A percentile compares a stretch with the other conserved stretches of the same genome.
Evolutionary conservation across 2,888 invertebrate species (phyloP).

Genomic region (Xestia ashworthii): DNA sequence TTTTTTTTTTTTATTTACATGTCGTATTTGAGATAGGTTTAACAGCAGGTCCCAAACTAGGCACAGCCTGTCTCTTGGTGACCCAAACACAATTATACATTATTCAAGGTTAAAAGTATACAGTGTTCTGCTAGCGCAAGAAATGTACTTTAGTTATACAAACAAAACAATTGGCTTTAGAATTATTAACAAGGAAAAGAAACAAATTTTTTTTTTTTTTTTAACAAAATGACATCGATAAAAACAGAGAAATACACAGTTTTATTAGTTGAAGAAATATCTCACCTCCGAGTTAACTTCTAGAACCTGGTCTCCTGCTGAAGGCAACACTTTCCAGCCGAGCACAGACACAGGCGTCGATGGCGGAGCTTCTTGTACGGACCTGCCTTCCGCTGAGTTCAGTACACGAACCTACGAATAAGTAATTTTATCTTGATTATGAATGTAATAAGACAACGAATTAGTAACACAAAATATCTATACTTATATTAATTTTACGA

Average conservation of each 20-base stretch:
- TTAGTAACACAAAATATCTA: background rate
- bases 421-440: background rate
- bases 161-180: too few relatives aligned
- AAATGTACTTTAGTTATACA: too few relatives aligned
- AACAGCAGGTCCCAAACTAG: too few relatives aligned
- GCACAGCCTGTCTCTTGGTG: too few relatives aligned
- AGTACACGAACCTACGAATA: slow-evolving; percentile 91
- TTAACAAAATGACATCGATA: too few relatives aligned
- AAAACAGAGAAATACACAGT: too few relatives aligned
- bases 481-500: background rate
- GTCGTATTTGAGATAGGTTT: too few relatives aligned
- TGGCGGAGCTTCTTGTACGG: slow-evolving; percentile 93
- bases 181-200: too few relatives aligned
- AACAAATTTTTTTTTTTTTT: too few relatives aligned
- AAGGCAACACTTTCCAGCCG: slow-evolving; percentile 97
- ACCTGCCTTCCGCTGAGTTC: slow-evolving; percentile 94
- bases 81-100: too few relatives aligned
- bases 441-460: background rate
- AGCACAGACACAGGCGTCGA: slow-evolving; percentile 95
- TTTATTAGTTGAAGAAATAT: background rate
- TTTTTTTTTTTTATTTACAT: background rate
- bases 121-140: too few relatives aligned
- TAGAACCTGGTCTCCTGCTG: slow-evolving; percentile 96
- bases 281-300: slow-evolving; percentile 95
- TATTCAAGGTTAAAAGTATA: too few relatives aligned